Conservation (phyloP, 2,797 vertebrate species). For the Selene dorsalis region DNA sequence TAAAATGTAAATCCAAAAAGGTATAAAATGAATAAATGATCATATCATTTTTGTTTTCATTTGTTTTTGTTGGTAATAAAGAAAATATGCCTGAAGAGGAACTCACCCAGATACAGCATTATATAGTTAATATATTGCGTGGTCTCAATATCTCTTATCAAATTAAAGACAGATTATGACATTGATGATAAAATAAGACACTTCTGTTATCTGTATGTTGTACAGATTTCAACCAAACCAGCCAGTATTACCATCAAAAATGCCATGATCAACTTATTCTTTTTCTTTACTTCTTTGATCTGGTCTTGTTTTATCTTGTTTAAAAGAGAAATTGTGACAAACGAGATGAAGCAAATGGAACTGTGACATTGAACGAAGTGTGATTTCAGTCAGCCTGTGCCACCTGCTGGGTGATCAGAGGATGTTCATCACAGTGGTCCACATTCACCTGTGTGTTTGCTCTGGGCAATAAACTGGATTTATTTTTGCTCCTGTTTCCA, state of each 20-base stretch:
- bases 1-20: conserved; percentile 75
- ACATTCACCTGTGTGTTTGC: background rate
- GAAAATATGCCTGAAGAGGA: background rate
- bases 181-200: background rate
- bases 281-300: background rate
- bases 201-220: background rate
- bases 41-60: conserved; percentile 18
- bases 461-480: background rate
- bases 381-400: conserved; percentile 13
- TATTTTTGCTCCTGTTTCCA: background rate
- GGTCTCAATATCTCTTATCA: background rate
- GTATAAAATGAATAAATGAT: conserved; percentile 76
- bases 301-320: background rate
- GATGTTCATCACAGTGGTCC: conserved; percentile 5
- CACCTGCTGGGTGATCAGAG: conserved; percentile 31
- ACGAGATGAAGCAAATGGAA: background rate
- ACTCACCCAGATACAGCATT: background rate
- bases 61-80: too few relatives aligned
- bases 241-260: background rate
- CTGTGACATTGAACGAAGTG: background rate
- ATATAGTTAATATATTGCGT: background rate
- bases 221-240: background rate
- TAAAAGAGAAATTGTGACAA: background rate
- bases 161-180: background rate
- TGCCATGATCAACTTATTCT: background rate